Percentiles rank a stretch among this genome's conserved stretches.
phyloP scores from a whole-genome alignment of 2,888 invertebrate genomes.

The Sisyra nigra region DNA sequence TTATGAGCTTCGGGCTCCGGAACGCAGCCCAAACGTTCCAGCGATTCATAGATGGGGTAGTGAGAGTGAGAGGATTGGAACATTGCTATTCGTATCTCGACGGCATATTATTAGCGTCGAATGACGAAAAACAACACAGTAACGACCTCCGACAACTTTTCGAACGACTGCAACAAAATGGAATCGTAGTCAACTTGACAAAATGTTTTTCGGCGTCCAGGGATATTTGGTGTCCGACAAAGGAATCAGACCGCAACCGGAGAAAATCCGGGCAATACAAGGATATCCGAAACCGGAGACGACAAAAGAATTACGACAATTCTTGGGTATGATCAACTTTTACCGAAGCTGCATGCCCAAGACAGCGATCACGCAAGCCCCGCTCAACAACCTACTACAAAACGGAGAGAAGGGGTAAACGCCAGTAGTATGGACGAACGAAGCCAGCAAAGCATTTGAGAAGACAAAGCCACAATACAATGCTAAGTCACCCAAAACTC shows the following conservation, averaged over 20 bases:
- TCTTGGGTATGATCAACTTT: constrained; percentile 22
- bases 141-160: constrained; percentile 13
- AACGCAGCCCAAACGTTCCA: neutral
- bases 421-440: constrained; percentile 10
- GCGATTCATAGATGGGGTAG: neutral
- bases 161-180: constrained; percentile 13
- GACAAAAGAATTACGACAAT: constrained; percentile 17
- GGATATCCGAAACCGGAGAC: constrained; percentile 16
- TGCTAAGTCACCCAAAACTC: too few species aligned
- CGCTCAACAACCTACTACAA: constrained; percentile 17
- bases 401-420: constrained; percentile 17
- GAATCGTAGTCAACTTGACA: constrained; percentile 14
- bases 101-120: constrained; percentile 16
- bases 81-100: constrained; percentile 15
- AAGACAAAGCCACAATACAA: too few species aligned
- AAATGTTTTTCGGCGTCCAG: constrained; percentile 15
- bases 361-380: constrained; percentile 19
- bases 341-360: constrained; percentile 20
- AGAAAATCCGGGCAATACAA: constrained; percentile 18
- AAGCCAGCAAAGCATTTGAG: neutral
- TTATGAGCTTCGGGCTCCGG: neutral
- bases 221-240: constrained; percentile 14
- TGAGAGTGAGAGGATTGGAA: neutral
- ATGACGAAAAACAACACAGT: constrained; percentile 10
- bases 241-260: constrained; percentile 18